Conservation (phyloP, 2,888 invertebrate species). For the Drosophila recens region DNA sequence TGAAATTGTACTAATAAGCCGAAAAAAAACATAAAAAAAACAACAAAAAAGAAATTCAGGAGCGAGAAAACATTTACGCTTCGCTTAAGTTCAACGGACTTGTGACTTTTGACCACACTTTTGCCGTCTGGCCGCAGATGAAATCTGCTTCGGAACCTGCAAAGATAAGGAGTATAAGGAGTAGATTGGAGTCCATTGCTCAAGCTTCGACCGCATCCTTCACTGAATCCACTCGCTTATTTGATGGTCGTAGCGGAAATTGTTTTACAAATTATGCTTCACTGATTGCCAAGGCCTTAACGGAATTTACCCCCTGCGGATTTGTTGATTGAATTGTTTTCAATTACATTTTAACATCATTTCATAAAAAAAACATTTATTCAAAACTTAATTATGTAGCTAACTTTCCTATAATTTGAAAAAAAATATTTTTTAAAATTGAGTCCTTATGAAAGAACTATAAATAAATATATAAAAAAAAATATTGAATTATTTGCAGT, state of each 20-base stretch:
- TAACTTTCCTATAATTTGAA: too few relatives aligned
- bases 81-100: conserved; percentile 63
- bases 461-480: too few relatives aligned
- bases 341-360: not conserved
- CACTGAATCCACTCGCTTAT: conserved; percentile 19
- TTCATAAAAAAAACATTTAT: not conserved
- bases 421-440: too few relatives aligned
- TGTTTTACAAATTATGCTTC: conserved; percentile 70
- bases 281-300: conserved; percentile 57
- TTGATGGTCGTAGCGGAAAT: conserved; percentile 54
- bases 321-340: not conserved
- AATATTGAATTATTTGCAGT: too few relatives aligned
- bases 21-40: conserved; percentile 18
- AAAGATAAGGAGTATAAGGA: conserved; percentile 2
- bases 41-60: conserved; percentile 17
- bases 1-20: conserved; percentile 75
- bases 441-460: too few relatives aligned
- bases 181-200: conserved; percentile 36
- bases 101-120: conserved; percentile 68
- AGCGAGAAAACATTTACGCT: conserved; percentile 67
- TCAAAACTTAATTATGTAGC: too few relatives aligned
- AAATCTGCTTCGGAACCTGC: not conserved
- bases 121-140: conserved; percentile 33
- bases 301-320: conserved; percentile 19
- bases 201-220: conserved; percentile 28